Percentiles rank a stretch among this genome's conserved stretches.
Evolutionary conservation across 2,888 invertebrate genomes (phyloP).

Genomic region (Heteromyza rotundicornis): DNA sequence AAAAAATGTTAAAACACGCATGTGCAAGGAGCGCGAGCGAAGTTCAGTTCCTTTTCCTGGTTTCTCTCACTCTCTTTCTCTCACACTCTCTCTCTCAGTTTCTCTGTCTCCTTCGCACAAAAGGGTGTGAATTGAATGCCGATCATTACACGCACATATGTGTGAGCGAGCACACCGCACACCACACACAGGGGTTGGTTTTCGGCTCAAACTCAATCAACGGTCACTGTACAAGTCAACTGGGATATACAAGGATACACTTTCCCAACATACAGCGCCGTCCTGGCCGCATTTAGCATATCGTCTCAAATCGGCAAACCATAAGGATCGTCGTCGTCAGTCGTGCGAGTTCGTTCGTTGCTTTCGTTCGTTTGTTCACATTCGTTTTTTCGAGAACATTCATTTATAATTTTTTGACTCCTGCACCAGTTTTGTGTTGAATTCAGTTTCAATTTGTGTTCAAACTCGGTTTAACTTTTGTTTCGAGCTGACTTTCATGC

Average conservation of each 20-base stretch:
- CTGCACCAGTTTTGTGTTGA: conserved; percentile 58
- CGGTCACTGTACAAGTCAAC: too few relatives aligned
- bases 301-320: conserved; percentile 40
- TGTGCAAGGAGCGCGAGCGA: neutral
- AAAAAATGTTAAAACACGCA: neutral
- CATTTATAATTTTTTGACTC: conserved; percentile 61
- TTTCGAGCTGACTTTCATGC: conserved; percentile 11
- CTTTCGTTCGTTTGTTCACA: conserved; percentile 56
- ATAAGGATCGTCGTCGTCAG: conserved; percentile 44
- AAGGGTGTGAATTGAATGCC: conserved; percentile 42
- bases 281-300: conserved; percentile 24
- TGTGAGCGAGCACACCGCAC: conserved; percentile 27
- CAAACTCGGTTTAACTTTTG: conserved; percentile 24
- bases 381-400: conserved; percentile 59
- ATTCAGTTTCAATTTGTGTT: conserved; percentile 56
- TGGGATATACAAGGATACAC: neutral
- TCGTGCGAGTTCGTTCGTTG: conserved; percentile 62
- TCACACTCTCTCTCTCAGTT: conserved; percentile 1
- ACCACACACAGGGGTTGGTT: too few relatives aligned
- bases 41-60: neutral
- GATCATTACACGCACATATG: conserved; percentile 14
- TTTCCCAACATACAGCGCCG: neutral
- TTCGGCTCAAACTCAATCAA: too few relatives aligned
- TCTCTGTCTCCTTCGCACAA: conserved; percentile 28
- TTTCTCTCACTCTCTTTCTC: conserved; percentile 18